These are phyloP conservation scores for Heterocephalus glaber DNA, from an alignment of 2,113 vertebrate genomes.

Conservation along the genomic window DNA sequence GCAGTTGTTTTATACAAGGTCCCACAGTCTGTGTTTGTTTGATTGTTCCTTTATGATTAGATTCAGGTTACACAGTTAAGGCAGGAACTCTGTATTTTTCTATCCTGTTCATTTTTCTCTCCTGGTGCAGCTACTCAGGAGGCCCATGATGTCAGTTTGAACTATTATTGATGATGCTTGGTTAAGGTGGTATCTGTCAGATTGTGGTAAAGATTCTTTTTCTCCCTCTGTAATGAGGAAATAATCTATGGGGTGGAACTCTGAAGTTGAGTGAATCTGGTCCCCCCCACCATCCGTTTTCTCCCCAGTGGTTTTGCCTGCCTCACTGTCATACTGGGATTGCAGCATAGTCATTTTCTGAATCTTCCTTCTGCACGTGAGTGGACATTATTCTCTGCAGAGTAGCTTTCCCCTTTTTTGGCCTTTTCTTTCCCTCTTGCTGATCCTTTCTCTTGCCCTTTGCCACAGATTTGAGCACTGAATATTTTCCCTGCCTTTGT, in stretches of 20 bases:
- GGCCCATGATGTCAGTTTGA: neutral
- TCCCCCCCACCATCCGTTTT: neutral
- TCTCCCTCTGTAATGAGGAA: neutral
- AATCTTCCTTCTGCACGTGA: neutral
- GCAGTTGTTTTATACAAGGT: neutral
- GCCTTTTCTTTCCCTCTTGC: neutral
- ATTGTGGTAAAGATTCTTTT: neutral
- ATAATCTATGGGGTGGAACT: neutral
- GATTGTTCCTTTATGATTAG: neutral
- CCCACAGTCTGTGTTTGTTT: slow-evolving; percentile 1
- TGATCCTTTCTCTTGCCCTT: neutral
- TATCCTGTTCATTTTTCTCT: neutral
- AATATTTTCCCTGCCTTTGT: neutral
- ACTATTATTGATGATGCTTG: neutral
- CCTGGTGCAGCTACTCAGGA: neutral
- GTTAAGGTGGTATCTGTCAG: neutral
- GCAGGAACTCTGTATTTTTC: neutral
- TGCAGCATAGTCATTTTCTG: neutral
- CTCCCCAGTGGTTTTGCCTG: neutral
- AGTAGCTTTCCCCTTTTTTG: neutral
- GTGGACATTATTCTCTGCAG: neutral
- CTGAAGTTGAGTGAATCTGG: neutral
- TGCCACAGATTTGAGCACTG: neutral
- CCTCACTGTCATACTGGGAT: neutral
- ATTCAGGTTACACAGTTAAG: neutral